Evolutionary conservation across 1,140 invertebrate genomes (phyloP), one percentile per base, ranked within the genome.

Genomic region (Drosophila athabasca): DNA sequence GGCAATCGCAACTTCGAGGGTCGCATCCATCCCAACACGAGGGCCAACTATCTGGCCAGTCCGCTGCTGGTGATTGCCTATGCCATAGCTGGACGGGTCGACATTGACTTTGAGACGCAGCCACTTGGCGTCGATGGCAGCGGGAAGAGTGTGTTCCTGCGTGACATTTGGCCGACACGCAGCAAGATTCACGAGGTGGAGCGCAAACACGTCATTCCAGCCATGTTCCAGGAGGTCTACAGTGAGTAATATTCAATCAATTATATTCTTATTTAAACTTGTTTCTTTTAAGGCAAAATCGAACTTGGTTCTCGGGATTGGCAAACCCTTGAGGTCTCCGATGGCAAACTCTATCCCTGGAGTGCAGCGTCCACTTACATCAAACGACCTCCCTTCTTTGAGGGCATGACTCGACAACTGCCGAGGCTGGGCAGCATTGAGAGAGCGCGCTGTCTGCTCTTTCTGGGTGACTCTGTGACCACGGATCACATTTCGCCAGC

Each of bases 401-500:
- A 97, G 66, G 94, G 93, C 29, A 97, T 98, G 94, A 94, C 95
- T 5, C 78, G 95, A 93, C 92, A 94, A n/a, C 81, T 96, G 24
- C 94, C 95, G 0, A 73, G 79, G 24, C 90, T 93, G 9, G 91
- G 93, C 46, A 88, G 93, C 13, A 94, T 96, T 31, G 83, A 89
- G 19, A 93, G 93, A 73, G 97, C 97, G 0, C 93, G 95, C 53
- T 97, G 96, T 51, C 93, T 99, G 22, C 93, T 99, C 1, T 94
- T 97, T 79, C 93, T 99, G 51, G 97, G 97, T 0, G 98, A 99
- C 92, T 98, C 97, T 0, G 97, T 99, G 2, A 99, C 98, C 3
- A 99, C 98, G 0, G 99, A 99, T 93, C 99, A 99, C 91, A 99
- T 99, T 62, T 99, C 97, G 24, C 99, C 99, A 2, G 99, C 99